Evolutionary conservation across 2,797 vertebrate species (phyloP).

Genomic region (Sebastes nivosus): DNA sequence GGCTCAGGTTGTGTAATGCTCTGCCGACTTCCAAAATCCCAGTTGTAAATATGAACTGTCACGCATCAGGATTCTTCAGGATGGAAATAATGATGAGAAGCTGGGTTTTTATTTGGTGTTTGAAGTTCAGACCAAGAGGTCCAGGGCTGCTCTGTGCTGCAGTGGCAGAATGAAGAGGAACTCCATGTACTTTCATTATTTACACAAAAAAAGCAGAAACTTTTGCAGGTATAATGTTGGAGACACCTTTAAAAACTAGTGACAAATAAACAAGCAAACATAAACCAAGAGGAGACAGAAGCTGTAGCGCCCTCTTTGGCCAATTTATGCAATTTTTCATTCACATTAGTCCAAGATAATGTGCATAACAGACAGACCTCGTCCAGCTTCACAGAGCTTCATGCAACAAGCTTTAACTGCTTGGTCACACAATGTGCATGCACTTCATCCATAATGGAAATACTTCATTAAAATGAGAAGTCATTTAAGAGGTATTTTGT

Average conservation of each 20-base stretch:
- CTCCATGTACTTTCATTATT: too few species aligned
- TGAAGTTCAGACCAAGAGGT: background rate
- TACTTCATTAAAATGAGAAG: background rate
- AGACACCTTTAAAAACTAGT: background rate
- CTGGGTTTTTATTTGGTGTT: background rate
- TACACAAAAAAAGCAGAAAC: background rate
- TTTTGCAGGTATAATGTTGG: background rate
- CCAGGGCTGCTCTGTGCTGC: background rate
- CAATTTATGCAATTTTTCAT: background rate
- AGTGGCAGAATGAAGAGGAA: background rate
- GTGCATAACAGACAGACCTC: too few species aligned
- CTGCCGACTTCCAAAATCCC: slow-evolving; percentile 17
- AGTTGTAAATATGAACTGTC: slow-evolving; percentile 34
- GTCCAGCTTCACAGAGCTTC: background rate
- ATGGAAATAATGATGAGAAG: slow-evolving; percentile 26
- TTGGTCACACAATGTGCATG: background rate
- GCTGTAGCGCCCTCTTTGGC: background rate
- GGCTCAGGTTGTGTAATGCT: slow-evolving; percentile 25
- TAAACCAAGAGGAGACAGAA: background rate
- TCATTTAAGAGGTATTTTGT: background rate
- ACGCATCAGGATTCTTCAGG: slow-evolving; percentile 9
- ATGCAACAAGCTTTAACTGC: background rate
- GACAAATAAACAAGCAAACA: background rate
- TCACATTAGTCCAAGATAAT: background rate
- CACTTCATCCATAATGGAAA: background rate